These are phyloP conservation scores for Noctua comes DNA, from an alignment of 2,888 invertebrate genomes.

Conservation along the genomic window DNA sequence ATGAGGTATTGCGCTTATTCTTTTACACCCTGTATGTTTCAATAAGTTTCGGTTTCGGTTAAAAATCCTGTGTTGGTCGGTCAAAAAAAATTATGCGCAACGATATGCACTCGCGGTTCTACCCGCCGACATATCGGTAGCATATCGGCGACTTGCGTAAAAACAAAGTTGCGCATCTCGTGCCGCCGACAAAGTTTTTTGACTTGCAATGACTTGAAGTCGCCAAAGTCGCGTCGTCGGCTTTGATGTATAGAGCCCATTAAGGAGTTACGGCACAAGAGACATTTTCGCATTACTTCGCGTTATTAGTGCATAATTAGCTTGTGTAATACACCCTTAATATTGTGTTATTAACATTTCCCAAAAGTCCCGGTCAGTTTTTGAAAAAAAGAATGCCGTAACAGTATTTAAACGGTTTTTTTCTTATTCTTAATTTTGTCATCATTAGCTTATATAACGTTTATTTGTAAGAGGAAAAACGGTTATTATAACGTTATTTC, in stretches of 20 bases:
- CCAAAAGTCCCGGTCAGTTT: slow-evolving; percentile 22
- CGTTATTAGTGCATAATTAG: slow-evolving; percentile 62
- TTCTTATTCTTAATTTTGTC: slow-evolving; percentile 27
- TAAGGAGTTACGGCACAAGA: slow-evolving; percentile 10
- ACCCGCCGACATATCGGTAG: background rate
- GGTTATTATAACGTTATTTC: background rate
- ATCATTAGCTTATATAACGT: slow-evolving; percentile 14
- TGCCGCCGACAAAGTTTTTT: background rate
- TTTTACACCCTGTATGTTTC: background rate
- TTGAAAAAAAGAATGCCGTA: slow-evolving; percentile 34
- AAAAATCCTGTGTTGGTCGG: too few species aligned
- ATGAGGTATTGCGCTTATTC: background rate
- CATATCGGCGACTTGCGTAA: background rate
- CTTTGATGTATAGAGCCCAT: background rate
- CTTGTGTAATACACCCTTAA: slow-evolving; percentile 57
- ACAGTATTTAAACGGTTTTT: slow-evolving; percentile 26
- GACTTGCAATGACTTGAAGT: background rate
- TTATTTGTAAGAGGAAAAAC: slow-evolving; percentile 3
- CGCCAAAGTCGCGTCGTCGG: background rate
- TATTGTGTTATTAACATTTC: slow-evolving; percentile 50
- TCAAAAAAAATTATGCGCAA: background rate
- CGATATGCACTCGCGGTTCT: background rate
- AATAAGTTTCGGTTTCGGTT: background rate
- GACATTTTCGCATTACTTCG: slow-evolving; percentile 23
- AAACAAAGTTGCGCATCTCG: too few species aligned